A percentile compares a stretch with the other conserved stretches of the same genome.
Conservation (phyloP, 2,888 invertebrate genomes). For the Petrolisthes cinctipes region DNA sequence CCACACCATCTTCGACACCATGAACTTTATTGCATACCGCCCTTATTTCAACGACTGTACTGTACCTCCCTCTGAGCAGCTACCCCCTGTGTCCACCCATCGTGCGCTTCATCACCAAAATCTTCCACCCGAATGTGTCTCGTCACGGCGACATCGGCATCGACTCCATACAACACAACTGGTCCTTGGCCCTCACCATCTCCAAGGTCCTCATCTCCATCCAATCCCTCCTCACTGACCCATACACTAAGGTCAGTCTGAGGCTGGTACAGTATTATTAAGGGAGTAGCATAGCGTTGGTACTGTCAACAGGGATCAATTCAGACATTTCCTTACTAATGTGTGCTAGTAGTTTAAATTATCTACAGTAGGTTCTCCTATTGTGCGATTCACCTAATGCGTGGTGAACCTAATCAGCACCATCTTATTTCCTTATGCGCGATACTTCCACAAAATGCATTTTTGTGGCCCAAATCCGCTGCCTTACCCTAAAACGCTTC, state of each 20-base stretch:
- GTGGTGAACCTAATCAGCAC: too few species aligned
- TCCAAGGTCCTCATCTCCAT: conserved; percentile 87
- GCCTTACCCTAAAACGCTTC: too few species aligned
- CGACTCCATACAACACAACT: conserved; percentile 94
- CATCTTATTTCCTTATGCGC: too few species aligned
- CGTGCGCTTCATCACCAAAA: conserved; percentile 91
- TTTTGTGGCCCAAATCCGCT: too few species aligned
- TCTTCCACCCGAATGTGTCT: conserved; percentile 94
- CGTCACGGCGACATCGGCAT: conserved; percentile 95
- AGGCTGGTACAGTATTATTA: neutral
- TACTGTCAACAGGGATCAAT: neutral
- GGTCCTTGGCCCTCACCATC: conserved; percentile 93
- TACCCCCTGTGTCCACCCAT: conserved; percentile 94
- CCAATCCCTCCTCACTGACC: conserved; percentile 89
- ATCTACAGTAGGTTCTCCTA: neutral
- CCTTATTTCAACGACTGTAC: neutral
- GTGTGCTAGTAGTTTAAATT: neutral
- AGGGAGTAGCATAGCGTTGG: conserved; percentile 68
- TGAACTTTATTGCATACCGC: too few species aligned
- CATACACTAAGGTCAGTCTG: conserved; percentile 77
- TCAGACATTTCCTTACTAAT: too few species aligned
- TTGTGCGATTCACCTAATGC: neutral
- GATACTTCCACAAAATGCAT: too few species aligned
- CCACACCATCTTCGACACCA: too few species aligned
- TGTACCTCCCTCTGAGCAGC: conserved; percentile 68